Percentiles rank a stretch among this genome's conserved stretches.
phyloP scores from a whole-genome alignment of 2,888 invertebrate species.

The Noctuana brunneofusca region DNA sequence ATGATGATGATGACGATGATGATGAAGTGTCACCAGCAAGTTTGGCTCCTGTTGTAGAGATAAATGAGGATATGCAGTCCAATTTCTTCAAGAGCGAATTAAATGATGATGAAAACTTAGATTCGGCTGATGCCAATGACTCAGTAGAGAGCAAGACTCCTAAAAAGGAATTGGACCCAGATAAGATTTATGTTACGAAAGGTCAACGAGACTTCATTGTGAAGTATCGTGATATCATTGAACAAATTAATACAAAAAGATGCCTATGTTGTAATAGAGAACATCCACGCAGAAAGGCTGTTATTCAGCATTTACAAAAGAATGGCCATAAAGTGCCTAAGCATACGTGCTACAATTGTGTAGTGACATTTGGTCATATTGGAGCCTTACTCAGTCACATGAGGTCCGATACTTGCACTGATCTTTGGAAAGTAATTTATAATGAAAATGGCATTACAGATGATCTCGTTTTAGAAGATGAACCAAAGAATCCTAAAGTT shows the following conservation, averaged over 20 bases:
- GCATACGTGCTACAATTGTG: constrained; percentile 85
- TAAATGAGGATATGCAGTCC: constrained; percentile 73
- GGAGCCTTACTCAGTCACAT: constrained; percentile 79
- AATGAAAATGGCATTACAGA: constrained; percentile 77
- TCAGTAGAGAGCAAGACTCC: constrained; percentile 51
- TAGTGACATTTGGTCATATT: constrained; percentile 81
- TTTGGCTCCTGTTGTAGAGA: constrained; percentile 69
- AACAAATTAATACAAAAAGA: constrained; percentile 77
- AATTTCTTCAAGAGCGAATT: constrained; percentile 65
- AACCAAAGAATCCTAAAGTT: constrained; percentile 66
- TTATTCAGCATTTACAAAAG: constrained; percentile 80
- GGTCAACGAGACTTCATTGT: constrained; percentile 73
- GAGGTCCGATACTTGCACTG: constrained; percentile 75
- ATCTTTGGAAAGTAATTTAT: constrained; percentile 78
- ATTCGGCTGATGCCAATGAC: constrained; percentile 55
- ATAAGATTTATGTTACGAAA: constrained; percentile 70
- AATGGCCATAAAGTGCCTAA: constrained; percentile 83
- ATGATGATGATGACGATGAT: constrained; percentile 63
- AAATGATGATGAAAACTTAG: constrained; percentile 59
- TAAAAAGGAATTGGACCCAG: constrained; percentile 62
- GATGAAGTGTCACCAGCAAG: constrained; percentile 63
- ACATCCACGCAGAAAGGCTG: constrained; percentile 77
- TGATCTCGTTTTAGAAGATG: constrained; percentile 71
- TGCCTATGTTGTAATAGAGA: constrained; percentile 76
- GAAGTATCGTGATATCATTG: constrained; percentile 72